These are phyloP conservation scores for Paramormyrops kingsleyae DNA, from an alignment of 2,113 vertebrate genomes.

Conservation along the genomic window DNA sequence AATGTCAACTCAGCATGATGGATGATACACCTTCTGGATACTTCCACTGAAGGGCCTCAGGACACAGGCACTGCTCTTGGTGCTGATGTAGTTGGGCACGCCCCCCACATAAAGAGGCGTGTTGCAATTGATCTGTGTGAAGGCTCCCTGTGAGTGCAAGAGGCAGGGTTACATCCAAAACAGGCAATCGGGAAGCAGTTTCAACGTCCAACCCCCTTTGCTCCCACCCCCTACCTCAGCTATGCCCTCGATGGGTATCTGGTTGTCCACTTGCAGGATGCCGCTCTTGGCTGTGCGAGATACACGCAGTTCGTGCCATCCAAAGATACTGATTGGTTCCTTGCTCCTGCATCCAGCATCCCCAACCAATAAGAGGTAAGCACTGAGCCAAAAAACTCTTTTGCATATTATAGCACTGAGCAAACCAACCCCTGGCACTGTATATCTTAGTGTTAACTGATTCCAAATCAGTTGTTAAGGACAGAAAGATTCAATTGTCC, in stretches of 20 bases:
- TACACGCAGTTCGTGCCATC: slow-evolving; percentile 67
- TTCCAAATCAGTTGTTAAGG: neutral
- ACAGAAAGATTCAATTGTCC: neutral
- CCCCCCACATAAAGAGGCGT: slow-evolving; percentile 70
- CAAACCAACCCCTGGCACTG: neutral
- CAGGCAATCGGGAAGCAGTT: neutral
- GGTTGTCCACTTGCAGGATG: slow-evolving; percentile 68
- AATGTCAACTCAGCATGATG: neutral
- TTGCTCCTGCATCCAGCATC: slow-evolving; percentile 56
- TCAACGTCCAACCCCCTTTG: neutral
- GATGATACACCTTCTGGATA: slow-evolving; percentile 62
- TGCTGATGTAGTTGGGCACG: slow-evolving; percentile 60
- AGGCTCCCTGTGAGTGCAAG: slow-evolving; percentile 59
- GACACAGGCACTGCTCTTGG: slow-evolving; percentile 68
- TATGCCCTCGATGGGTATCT: slow-evolving; percentile 63
- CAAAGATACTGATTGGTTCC: slow-evolving; percentile 56
- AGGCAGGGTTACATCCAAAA: neutral
- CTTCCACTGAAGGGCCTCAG: slow-evolving; percentile 64
- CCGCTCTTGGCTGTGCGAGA: slow-evolving; percentile 70
- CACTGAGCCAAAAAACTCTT: neutral
- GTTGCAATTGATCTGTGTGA: slow-evolving; percentile 76
- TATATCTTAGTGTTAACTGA: neutral
- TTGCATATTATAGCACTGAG: neutral
- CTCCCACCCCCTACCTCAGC: slow-evolving; percentile 53
- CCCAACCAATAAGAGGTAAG: neutral